A percentile compares a stretch with the other conserved stretches of the same genome.
Evolutionary conservation across 2,113 vertebrate genomes (phyloP).

Genomic region (Rutilus rutilus): DNA sequence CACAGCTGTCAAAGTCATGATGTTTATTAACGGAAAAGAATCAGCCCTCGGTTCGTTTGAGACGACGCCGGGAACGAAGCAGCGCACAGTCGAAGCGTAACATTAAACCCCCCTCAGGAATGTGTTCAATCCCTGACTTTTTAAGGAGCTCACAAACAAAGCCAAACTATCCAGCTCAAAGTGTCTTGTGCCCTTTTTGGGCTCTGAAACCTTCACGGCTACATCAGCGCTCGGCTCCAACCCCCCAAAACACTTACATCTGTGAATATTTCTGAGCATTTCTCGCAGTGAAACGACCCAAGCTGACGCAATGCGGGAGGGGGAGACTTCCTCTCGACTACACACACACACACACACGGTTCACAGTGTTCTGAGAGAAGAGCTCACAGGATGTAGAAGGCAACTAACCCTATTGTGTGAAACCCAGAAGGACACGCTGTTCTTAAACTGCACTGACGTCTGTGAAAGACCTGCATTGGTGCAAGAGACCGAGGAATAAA

Average conservation of each 20-base stretch:
- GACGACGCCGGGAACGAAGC: background rate
- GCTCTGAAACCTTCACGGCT: slow-evolving; percentile 66
- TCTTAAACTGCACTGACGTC: background rate
- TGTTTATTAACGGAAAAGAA: background rate
- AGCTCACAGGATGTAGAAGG: slow-evolving; percentile 50
- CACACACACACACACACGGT: background rate
- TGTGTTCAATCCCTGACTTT: slow-evolving; percentile 41
- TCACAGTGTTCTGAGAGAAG: slow-evolving; percentile 40
- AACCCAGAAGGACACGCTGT: background rate
- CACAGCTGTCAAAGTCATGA: background rate
- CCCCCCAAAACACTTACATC: slow-evolving; percentile 66
- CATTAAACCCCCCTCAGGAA: background rate
- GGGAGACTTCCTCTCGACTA: slow-evolving; percentile 56
- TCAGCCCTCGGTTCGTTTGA: background rate
- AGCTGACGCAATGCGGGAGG: slow-evolving; percentile 65
- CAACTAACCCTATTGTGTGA: background rate
- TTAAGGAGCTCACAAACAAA: slow-evolving; percentile 48
- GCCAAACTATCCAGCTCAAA: slow-evolving; percentile 61
- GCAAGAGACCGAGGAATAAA: too few relatives aligned
- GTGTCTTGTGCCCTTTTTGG: slow-evolving; percentile 75
- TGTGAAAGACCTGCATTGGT: background rate
- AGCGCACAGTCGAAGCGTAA: slow-evolving; percentile 11
- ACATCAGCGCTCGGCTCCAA: slow-evolving; percentile 25
- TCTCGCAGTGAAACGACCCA: slow-evolving; percentile 64
- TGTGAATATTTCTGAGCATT: slow-evolving; percentile 68